Evolutionary conservation across 2,888 invertebrate genomes (phyloP).

Genomic region (Ceriagrion tenellum): DNA sequence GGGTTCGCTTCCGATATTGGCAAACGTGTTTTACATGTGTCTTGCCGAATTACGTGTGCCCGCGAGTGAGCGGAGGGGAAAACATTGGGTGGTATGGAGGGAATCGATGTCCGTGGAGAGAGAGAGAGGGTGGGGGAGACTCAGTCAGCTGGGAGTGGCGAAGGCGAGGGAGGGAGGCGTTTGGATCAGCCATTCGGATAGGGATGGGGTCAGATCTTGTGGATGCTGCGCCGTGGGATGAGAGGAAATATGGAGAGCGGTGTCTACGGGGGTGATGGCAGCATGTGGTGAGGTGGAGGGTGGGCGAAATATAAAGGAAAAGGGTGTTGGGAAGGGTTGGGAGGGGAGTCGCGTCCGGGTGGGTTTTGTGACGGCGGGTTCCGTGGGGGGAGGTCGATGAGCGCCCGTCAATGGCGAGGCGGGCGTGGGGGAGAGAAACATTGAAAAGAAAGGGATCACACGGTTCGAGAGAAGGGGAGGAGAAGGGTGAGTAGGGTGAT

Average conservation of each 20-base stretch:
- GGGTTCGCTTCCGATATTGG: constrained; percentile 63
- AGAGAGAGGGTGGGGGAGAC: not conserved
- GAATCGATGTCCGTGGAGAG: constrained; percentile 30
- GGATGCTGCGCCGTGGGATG: not conserved
- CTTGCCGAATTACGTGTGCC: constrained; percentile 64
- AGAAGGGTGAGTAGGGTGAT: not conserved
- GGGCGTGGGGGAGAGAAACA: not conserved
- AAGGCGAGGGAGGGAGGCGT: not conserved
- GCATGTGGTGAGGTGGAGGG: not conserved
- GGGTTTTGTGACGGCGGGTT: not conserved
- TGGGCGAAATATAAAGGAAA: not conserved
- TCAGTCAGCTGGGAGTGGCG: not conserved
- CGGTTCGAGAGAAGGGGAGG: constrained; percentile 4
- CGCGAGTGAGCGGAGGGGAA: not conserved
- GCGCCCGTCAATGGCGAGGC: constrained; percentile 24
- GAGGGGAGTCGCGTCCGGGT: not conserved
- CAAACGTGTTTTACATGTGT: constrained; percentile 66
- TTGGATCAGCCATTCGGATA: not conserved
- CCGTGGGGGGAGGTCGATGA: not conserved
- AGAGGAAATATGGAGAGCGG: not conserved
- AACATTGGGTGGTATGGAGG: not conserved
- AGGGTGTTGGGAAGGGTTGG: constrained; percentile 22
- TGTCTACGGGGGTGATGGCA: not conserved
- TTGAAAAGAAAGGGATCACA: constrained; percentile 49
- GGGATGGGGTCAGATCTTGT: not conserved